Base-by-base conservation (phyloP, 2,113 vertebrate species). In the Spea multiplicata region DNA sequence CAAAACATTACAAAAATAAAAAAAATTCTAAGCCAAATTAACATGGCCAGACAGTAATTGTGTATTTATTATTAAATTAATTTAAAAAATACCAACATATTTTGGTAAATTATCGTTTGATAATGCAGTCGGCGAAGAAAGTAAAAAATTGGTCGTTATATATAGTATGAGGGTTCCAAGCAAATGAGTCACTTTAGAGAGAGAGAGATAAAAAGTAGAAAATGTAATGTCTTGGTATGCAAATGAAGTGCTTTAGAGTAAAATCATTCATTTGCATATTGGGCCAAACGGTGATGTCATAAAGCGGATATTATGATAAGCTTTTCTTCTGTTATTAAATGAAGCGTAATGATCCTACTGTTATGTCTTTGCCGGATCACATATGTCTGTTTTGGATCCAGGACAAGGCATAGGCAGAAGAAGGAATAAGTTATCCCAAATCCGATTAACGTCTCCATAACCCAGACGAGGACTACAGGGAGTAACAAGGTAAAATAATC, bases 1-100 rank as follows among this genome's bases (percentile, higher is more conserved):
- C 10, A 59, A 59, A 13, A 8, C 55, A 12, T 6, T 3, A 59
- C 1, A 4, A 13, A 59, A 12, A 59, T 3, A 59, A 12, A 2
- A 59, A 59, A 59, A 64, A 48, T 61, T 76, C 44, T 17, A 13
- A 30, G 68, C 30, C 68, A 53, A 50, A 53, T 44, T 53, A 72
- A 70, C 30, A 44, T 75, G 66, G 14, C 45, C 55, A 6, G 14
- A 12, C 9, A 45, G 47, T 71, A 30, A 66, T 79, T 55, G 30
- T 73, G 55, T 30, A 73, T 57, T 59, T 16, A 70, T 79, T 79
- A 73, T 79, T 73, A 73, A 79, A 73, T 67, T 67, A 66, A 67
- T 49, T 68, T 44, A 55, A 55, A 66, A 49, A 80, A 66, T 57
- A 49, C 5, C 71, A 61, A 61, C 44, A 71, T 65, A 47, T 8